Conservation (phyloP, 2,113 vertebrate genomes). For the Gila orcuttii region DNA sequence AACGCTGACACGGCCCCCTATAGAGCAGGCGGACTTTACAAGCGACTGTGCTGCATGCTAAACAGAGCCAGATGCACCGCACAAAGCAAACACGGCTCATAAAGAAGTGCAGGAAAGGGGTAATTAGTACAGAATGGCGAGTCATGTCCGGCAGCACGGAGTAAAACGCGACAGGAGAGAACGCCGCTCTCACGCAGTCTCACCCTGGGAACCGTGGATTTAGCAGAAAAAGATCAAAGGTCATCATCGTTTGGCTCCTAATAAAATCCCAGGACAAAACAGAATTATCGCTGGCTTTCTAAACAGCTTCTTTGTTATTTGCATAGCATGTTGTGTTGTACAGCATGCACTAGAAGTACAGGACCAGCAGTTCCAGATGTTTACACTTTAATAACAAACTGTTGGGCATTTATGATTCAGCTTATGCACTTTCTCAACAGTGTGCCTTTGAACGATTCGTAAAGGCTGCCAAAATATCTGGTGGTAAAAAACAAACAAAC, state of each 20-base stretch:
- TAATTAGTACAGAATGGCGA: slow-evolving; percentile 54
- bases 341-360: neutral
- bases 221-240: slow-evolving; percentile 34
- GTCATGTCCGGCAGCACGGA: slow-evolving; percentile 50
- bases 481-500: too few relatives aligned
- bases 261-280: slow-evolving; percentile 43
- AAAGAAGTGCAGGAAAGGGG: slow-evolving; percentile 48
- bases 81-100: slow-evolving; percentile 53
- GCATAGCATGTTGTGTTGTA: slow-evolving; percentile 8
- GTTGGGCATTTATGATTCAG: slow-evolving; percentile 16
- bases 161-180: slow-evolving; percentile 54
- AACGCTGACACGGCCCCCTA: slow-evolving; percentile 51
- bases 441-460: neutral
- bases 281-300: neutral
- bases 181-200: slow-evolving; percentile 47
- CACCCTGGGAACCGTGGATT: slow-evolving; percentile 40
- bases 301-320: neutral
- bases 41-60: slow-evolving; percentile 36
- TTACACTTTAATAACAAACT: slow-evolving; percentile 21
- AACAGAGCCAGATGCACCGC: slow-evolving; percentile 56
- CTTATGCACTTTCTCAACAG: slow-evolving; percentile 28
- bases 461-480: neutral
- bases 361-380: slow-evolving; percentile 19
- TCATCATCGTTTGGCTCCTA: slow-evolving; percentile 25
- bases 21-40: slow-evolving; percentile 38